Conservation (phyloP, 2,888 invertebrate species). For the Emmelina monodactyla region DNA sequence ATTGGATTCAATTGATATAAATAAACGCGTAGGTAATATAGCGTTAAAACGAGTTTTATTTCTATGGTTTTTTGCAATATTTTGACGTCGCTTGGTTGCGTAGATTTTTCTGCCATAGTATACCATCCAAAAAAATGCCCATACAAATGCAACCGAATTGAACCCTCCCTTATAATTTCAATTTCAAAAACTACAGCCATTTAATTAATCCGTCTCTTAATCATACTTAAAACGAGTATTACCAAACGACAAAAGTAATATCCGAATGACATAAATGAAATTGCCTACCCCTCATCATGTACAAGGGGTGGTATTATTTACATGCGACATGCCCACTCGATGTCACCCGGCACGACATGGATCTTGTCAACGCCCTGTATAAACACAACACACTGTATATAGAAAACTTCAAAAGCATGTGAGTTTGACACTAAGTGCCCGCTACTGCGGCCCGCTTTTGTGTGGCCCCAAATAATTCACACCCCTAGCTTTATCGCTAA, state of each 20-base stretch:
- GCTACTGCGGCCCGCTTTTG: slow-evolving; percentile 42
- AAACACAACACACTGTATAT: background rate
- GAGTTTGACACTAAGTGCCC: slow-evolving; percentile 58
- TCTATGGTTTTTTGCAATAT: too few relatives aligned
- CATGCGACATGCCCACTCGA: slow-evolving; percentile 7
- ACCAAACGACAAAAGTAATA: too few relatives aligned
- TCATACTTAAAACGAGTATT: background rate
- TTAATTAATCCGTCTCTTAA: background rate
- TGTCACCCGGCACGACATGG: slow-evolving; percentile 18
- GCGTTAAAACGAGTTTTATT: too few relatives aligned
- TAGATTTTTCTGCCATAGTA: too few relatives aligned
- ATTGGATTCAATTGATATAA: too few relatives aligned
- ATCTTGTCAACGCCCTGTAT: slow-evolving; percentile 21
- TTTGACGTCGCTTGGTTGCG: too few relatives aligned
- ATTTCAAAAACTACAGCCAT: too few relatives aligned
- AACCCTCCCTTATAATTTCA: too few relatives aligned
- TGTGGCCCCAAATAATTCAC: slow-evolving; percentile 53
- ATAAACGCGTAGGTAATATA: too few relatives aligned
- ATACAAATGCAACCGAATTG: too few relatives aligned
- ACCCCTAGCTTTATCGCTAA: slow-evolving; percentile 38
- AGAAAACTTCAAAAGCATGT: slow-evolving; percentile 43
- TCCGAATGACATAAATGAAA: background rate
- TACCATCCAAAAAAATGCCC: too few relatives aligned
- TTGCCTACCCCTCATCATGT: background rate
- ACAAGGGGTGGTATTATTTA: background rate